Percentiles rank a stretch among this genome's conserved stretches.
Evolutionary conservation across 2,113 vertebrate genomes (phyloP).

Genomic region (Enhydra lutris): DNA sequence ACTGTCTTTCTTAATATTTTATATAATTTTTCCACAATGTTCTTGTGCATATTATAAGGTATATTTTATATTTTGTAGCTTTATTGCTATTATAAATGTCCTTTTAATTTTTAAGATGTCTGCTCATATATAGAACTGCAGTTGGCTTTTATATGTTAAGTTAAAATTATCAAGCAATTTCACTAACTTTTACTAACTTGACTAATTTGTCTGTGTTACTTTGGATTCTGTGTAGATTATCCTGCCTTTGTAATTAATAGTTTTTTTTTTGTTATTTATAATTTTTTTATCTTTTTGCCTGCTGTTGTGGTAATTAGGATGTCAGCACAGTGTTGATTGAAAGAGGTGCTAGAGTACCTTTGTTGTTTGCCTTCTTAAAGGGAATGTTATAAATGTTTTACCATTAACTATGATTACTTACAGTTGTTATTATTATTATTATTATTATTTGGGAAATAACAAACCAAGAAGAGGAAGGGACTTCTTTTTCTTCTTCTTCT

Average conservation of each 20-base stretch:
- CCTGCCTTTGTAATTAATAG: neutral
- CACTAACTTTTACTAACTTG: neutral
- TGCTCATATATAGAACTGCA: neutral
- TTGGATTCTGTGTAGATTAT: neutral
- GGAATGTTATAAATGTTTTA: neutral
- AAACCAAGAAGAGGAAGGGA: neutral
- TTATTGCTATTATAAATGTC: neutral
- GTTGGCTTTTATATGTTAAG: neutral
- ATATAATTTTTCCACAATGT: neutral
- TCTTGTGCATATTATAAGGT: neutral
- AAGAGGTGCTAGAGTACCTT: neutral
- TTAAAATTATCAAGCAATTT: slow-evolving; percentile 1
- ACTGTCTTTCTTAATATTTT: neutral
- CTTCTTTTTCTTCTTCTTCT: too few species aligned
- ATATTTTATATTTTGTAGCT: neutral
- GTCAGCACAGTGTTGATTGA: neutral
- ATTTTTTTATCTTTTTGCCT: neutral
- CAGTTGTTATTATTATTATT: too few species aligned
- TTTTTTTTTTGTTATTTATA: slow-evolving; percentile 1
- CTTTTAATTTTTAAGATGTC: neutral
- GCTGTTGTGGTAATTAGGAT: neutral
- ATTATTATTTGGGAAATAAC: neutral
- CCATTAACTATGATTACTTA: neutral
- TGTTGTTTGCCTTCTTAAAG: neutral
- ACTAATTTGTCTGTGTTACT: neutral